These are phyloP conservation scores for Eudasyphora cyanicolor DNA, from an alignment of 2,888 invertebrate genomes.

Conservation along the genomic window DNA sequence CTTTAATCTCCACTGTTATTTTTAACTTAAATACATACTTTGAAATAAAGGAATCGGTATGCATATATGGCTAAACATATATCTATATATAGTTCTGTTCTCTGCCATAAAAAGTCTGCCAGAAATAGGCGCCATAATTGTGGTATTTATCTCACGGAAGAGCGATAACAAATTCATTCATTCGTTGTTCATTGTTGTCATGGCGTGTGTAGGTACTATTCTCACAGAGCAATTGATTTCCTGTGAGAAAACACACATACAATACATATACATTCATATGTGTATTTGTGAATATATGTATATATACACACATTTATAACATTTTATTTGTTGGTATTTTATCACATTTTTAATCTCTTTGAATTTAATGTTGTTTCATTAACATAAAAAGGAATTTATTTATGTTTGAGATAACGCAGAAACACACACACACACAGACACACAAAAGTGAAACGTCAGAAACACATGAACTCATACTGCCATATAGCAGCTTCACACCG, in stretches of 20 bases:
- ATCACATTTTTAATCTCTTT: conserved; percentile 18
- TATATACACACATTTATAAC: not conserved
- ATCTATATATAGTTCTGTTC: no score
- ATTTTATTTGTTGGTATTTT: conserved; percentile 7
- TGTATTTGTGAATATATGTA: no score
- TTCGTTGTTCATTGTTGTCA: conserved; percentile 3
- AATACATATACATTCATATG: not conserved
- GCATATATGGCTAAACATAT: no score
- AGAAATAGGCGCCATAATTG: not conserved
- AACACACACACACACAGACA: not conserved
- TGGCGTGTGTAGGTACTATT: not conserved
- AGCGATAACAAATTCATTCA: not conserved
- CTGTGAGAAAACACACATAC: not conserved
- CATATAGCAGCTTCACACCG: not conserved
- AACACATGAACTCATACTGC: not conserved
- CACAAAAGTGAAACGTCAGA: not conserved
- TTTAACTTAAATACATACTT: no score
- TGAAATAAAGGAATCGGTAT: no score
- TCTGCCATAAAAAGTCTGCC: no score
- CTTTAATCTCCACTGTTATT: no score
- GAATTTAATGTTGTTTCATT: conserved; percentile 31
- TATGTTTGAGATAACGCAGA: conserved; percentile 1
- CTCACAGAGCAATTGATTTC: conserved; percentile 2
- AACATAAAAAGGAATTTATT: conserved; percentile 14
- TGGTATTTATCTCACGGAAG: not conserved